Evolutionary conservation across 1,140 invertebrate genomes (phyloP).

Genomic region (Liolophura sinensis): DNA sequence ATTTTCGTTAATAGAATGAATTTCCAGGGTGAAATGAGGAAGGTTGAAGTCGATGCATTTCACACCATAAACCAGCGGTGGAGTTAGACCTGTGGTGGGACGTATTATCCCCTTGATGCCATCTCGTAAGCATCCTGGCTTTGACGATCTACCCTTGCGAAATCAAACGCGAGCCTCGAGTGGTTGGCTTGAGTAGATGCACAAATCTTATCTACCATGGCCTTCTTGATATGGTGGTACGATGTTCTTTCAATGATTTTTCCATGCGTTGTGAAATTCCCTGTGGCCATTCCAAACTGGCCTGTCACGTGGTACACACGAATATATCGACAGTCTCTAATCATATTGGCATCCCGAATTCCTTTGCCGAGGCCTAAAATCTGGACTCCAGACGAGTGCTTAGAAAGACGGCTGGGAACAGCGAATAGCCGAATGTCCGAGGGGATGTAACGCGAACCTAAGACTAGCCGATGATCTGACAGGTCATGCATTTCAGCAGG

Average conservation of each 20-base stretch:
- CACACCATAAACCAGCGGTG: slow-evolving; percentile 84
- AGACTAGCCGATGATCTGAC: slow-evolving; percentile 27
- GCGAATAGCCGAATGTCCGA: slow-evolving; percentile 22
- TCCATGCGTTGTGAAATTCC: slow-evolving; percentile 74
- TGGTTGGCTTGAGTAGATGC: slow-evolving; percentile 78
- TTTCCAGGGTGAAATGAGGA: slow-evolving; percentile 86
- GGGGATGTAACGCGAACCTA: slow-evolving; percentile 25
- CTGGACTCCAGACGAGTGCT: slow-evolving; percentile 21
- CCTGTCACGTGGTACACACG: slow-evolving; percentile 76
- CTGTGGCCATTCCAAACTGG: slow-evolving; percentile 76
- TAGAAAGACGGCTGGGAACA: slow-evolving; percentile 8
- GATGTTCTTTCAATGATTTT: slow-evolving; percentile 73
- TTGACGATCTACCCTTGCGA: slow-evolving; percentile 74
- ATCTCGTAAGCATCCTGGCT: slow-evolving; percentile 89
- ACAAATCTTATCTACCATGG: slow-evolving; percentile 72
- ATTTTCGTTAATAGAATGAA: slow-evolving; percentile 83
- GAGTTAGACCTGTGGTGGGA: slow-evolving; percentile 66
- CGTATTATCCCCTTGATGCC: slow-evolving; percentile 77
- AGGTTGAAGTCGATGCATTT: slow-evolving; percentile 79
- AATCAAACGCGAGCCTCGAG: slow-evolving; percentile 83
- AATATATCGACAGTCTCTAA: slow-evolving; percentile 11
- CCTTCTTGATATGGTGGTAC: slow-evolving; percentile 70
- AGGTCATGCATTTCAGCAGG: slow-evolving; percentile 14
- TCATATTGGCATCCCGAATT: slow-evolving; percentile 3
- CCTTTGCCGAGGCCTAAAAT: slow-evolving; percentile 8